Evolutionary conservation across 2,113 vertebrate species (phyloP).

Genomic region (Grammomys surdaster): DNA sequence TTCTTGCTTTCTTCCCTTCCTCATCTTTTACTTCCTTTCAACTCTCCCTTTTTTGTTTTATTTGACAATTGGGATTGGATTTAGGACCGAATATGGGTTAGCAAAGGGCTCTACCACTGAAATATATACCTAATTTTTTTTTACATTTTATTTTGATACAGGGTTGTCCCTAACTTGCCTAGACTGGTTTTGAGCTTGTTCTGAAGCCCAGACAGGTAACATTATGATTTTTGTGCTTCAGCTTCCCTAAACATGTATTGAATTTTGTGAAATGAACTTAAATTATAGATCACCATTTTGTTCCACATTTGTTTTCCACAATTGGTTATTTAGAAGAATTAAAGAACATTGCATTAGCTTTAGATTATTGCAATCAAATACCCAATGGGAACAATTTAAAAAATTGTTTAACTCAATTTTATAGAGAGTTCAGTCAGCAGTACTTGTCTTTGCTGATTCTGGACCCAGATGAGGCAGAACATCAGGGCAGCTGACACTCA

Average conservation of each 20-base stretch:
- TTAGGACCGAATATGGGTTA: no score
- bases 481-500: neutral
- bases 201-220: neutral
- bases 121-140: neutral
- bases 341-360: neutral
- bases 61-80: neutral
- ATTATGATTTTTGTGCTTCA: neutral
- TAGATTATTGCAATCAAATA: neutral
- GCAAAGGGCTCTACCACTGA: neutral
- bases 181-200: no score
- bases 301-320: no score
- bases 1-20: neutral
- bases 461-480: neutral
- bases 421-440: neutral
- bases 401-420: neutral
- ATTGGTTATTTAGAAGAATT: neutral
- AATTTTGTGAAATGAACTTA: neutral
- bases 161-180: neutral
- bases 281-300: neutral
- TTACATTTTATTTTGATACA: neutral
- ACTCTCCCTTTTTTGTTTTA: neutral
- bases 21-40: neutral
- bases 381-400: neutral
- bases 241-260: neutral
- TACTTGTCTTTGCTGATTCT: neutral